Conservation (phyloP, 2,113 vertebrate genomes). For the Sylvietta virens region DNA sequence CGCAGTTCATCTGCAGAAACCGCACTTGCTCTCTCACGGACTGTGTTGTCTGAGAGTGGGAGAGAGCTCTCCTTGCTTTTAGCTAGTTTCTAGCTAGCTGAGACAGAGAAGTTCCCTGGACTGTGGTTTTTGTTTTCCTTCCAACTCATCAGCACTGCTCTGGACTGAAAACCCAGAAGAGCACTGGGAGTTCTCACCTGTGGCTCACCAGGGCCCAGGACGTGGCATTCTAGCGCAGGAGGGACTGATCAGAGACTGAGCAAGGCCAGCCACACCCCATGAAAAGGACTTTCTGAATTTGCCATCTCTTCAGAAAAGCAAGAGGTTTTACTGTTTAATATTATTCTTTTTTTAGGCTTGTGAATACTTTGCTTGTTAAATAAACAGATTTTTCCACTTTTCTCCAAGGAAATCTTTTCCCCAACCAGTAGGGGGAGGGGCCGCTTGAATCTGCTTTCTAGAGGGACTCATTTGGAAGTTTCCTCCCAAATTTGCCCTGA, state of each 20-base stretch:
- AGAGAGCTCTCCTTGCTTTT: background rate
- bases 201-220: background rate
- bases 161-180: background rate
- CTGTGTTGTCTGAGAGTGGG: background rate
- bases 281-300: background rate
- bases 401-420: background rate
- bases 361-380: background rate
- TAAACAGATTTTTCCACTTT: background rate
- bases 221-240: rapidly evolving
- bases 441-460: background rate
- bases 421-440: background rate
- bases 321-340: background rate
- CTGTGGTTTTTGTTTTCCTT: background rate
- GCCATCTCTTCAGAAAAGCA: background rate
- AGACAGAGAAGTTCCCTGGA: background rate
- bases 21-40: background rate
- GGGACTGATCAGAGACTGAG: background rate
- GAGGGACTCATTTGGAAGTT: background rate
- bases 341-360: background rate
- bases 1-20: background rate
- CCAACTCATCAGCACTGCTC: background rate
- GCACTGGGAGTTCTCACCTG: background rate
- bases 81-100: background rate
- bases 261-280: background rate
- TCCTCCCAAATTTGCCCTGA: background rate